phyloP scores from a whole-genome alignment of 2,888 invertebrate genomes.

The Amphimallon solstitiale region DNA sequence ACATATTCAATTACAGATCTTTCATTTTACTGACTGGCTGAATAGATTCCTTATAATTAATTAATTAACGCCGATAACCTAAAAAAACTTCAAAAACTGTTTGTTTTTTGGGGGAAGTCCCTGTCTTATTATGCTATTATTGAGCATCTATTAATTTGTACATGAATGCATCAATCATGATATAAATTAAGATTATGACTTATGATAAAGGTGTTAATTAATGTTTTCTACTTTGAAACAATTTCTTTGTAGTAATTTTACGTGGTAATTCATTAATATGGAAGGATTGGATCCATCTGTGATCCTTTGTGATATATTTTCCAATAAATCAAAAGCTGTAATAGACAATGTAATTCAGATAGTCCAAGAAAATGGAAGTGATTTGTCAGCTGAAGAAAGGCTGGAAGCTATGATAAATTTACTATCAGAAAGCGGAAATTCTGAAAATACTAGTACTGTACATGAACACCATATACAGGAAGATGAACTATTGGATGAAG shows the following conservation, averaged over 20 bases:
- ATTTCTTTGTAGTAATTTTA: not conserved
- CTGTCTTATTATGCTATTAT: no score
- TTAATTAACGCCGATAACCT: no score
- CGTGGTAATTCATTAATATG: not conserved
- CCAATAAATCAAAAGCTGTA: slow-evolving; percentile 43
- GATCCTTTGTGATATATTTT: slow-evolving; percentile 47
- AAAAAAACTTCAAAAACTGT: no score
- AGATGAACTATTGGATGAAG: slow-evolving; percentile 41
- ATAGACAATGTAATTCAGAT: slow-evolving; percentile 46
- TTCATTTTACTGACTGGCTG: no score
- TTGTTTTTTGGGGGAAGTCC: no score
- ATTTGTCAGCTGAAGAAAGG: slow-evolving; percentile 40
- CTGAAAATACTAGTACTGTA: slow-evolving; percentile 1
- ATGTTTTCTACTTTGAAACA: no score
- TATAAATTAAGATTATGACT: no score
- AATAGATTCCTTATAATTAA: no score
- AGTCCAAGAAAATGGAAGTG: slow-evolving; percentile 44
- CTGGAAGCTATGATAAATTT: slow-evolving; percentile 51
- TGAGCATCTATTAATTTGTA: no score
- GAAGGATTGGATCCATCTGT: not conserved
- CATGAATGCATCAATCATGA: no score
- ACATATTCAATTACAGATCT: no score
- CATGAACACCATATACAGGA: slow-evolving; percentile 8
- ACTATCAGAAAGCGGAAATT: slow-evolving; percentile 40
- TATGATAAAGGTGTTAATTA: no score